Evolutionary conservation across 1,140 invertebrate genomes (phyloP).

Genomic region (Drosophila pseudoobscura): DNA sequence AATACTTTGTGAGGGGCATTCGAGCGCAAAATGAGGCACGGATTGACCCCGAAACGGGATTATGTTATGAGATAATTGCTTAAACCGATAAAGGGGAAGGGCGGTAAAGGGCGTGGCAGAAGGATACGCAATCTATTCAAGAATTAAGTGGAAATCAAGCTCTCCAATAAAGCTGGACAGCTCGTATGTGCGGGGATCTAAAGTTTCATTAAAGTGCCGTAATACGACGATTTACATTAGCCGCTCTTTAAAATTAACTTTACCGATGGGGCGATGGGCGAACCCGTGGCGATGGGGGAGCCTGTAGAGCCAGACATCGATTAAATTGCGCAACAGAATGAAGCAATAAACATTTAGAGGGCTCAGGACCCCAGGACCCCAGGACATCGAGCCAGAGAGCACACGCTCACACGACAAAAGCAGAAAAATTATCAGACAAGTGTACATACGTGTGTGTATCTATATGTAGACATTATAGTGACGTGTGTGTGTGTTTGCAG

Average conservation of each 20-base stretch:
- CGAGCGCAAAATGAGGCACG: constrained; percentile 77
- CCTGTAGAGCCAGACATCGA: constrained; percentile 61
- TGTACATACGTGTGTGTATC: constrained; percentile 13
- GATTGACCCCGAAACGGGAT: constrained; percentile 62
- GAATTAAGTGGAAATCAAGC: too few species aligned
- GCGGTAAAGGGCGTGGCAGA: not conserved
- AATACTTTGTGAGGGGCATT: constrained; percentile 76
- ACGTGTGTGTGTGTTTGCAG: constrained; percentile 49
- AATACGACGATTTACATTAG: constrained; percentile 77
- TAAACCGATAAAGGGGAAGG: constrained; percentile 47
- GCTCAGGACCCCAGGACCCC: constrained; percentile 22
- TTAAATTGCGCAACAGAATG: constrained; percentile 81
- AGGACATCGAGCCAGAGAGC: constrained; percentile 34
- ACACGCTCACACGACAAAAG: constrained; percentile 37
- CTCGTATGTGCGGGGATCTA: constrained; percentile 7
- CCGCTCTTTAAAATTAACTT: constrained; percentile 70
- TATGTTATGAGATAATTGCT: constrained; percentile 77
- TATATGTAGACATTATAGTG: not conserved
- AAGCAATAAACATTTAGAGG: constrained; percentile 81
- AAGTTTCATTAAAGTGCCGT: constrained; percentile 74
- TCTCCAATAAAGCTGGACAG: constrained; percentile 22
- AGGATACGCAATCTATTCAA: not conserved
- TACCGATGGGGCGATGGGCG: not conserved
- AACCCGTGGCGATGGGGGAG: not conserved
- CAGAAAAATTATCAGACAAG: constrained; percentile 55